Conservation (phyloP, 2,113 vertebrate genomes). For the Bubo bubo region DNA sequence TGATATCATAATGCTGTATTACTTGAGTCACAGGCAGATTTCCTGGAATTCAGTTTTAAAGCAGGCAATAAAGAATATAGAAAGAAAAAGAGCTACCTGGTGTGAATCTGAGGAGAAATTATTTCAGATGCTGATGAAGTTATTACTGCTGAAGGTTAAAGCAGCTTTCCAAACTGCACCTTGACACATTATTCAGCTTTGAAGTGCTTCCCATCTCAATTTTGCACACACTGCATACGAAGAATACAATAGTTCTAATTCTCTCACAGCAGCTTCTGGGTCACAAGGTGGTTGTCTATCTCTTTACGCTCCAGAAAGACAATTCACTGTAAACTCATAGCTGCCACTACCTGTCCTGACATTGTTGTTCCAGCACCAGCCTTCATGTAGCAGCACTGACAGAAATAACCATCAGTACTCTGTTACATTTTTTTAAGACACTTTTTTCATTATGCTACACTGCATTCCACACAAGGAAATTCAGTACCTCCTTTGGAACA, state of each 20-base stretch:
- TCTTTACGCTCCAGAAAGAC: background rate
- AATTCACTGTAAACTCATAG: background rate
- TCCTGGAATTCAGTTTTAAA: slow-evolving; percentile 33
- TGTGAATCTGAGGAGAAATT: background rate
- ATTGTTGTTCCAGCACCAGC: background rate
- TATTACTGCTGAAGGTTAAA: background rate
- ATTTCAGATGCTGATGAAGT: background rate
- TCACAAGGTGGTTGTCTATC: background rate
- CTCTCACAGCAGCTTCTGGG: background rate
- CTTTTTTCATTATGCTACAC: background rate
- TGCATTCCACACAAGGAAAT: background rate
- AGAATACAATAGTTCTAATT: background rate
- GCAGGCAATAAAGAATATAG: background rate
- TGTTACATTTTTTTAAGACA: background rate
- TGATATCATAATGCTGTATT: slow-evolving; percentile 39
- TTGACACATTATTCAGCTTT: background rate
- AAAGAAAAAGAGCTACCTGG: background rate
- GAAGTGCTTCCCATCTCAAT: background rate
- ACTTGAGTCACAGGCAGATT: slow-evolving; percentile 31
- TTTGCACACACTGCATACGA: background rate
- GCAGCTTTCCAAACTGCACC: background rate
- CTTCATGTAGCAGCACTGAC: background rate
- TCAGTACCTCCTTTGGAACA: background rate
- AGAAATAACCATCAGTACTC: background rate
- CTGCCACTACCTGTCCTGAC: background rate